phyloP scores from a whole-genome alignment of 2,888 invertebrate species.

The Clistopyga incitator region DNA sequence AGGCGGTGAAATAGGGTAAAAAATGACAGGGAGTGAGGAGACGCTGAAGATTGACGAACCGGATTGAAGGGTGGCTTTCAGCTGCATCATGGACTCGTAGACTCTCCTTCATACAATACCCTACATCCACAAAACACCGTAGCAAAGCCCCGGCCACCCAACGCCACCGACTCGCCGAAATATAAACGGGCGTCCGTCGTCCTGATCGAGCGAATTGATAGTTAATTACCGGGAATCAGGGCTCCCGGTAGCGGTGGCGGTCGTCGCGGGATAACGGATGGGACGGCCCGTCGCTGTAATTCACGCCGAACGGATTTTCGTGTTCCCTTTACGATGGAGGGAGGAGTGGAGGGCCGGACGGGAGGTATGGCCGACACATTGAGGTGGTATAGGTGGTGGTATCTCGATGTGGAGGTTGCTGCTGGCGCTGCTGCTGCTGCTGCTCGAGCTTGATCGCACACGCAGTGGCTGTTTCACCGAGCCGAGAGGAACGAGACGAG shows the following conservation, averaged over 20 bases:
- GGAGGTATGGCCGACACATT: conserved; percentile 63
- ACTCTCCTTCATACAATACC: not conserved
- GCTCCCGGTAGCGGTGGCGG: conserved; percentile 67
- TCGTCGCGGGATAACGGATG: conserved; percentile 78
- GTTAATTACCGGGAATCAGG: conserved; percentile 82
- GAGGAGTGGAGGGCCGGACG: conserved; percentile 55
- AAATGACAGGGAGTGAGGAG: conserved; percentile 35
- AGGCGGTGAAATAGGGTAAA: conserved; percentile 17
- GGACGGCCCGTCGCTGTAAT: conserved; percentile 80
- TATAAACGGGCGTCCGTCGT: conserved; percentile 64
- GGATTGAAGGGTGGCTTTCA: conserved; percentile 61
- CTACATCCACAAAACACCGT: not conserved
- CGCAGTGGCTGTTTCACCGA: conserved; percentile 36
- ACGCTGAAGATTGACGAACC: conserved; percentile 61
- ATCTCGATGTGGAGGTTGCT: conserved; percentile 15
- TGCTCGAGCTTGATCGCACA: conserved; percentile 20
- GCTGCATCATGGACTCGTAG: conserved; percentile 11
- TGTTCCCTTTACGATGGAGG: conserved; percentile 77
- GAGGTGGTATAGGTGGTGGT: not conserved
- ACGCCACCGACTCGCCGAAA: conserved; percentile 67
- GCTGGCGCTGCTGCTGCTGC: conserved; percentile 6
- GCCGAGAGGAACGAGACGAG: conserved; percentile 30
- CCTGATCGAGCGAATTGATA: conserved; percentile 81
- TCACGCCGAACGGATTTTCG: conserved; percentile 81
- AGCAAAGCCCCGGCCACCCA: not conserved